Evolutionary conservation across 2,888 invertebrate species (phyloP).

Genomic region (Yponomeuta malinellus): DNA sequence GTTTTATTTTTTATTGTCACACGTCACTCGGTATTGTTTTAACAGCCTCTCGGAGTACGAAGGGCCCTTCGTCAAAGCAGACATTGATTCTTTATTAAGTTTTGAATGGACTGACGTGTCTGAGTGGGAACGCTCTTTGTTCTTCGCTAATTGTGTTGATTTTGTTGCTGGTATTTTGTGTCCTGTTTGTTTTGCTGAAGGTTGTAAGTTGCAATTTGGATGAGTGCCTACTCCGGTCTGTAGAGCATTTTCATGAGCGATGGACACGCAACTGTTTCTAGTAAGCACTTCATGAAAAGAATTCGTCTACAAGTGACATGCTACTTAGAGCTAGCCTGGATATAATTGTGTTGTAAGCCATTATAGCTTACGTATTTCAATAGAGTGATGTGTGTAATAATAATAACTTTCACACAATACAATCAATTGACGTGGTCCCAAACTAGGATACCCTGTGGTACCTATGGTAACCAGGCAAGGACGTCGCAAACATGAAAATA

Average conservation of each 20-base stretch:
- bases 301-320: background rate
- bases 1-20: conserved; percentile 15
- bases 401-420: too few species aligned
- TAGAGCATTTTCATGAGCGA: background rate
- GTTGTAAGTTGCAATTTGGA: background rate
- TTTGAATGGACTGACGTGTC: conserved; percentile 10
- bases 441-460: too few species aligned
- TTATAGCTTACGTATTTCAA: too few species aligned
- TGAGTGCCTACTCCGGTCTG: background rate
- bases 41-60: conserved; percentile 4
- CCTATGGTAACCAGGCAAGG: too few species aligned
- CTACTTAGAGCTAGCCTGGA: background rate
- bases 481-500: too few species aligned
- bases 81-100: conserved; percentile 17
- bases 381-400: too few species aligned
- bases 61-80: conserved; percentile 13
- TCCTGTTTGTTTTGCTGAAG: conserved; percentile 3
- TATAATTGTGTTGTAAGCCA: too few species aligned
- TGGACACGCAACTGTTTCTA: background rate
- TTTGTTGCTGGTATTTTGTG: conserved; percentile 9
- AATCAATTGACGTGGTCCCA: too few species aligned
- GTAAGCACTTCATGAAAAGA: background rate
- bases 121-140: conserved; percentile 8
- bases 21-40: conserved; percentile 16
- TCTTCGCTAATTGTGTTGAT: background rate